Base-by-base conservation (phyloP, 2,888 invertebrate species). In the Tolmerus cingulatus region DNA sequence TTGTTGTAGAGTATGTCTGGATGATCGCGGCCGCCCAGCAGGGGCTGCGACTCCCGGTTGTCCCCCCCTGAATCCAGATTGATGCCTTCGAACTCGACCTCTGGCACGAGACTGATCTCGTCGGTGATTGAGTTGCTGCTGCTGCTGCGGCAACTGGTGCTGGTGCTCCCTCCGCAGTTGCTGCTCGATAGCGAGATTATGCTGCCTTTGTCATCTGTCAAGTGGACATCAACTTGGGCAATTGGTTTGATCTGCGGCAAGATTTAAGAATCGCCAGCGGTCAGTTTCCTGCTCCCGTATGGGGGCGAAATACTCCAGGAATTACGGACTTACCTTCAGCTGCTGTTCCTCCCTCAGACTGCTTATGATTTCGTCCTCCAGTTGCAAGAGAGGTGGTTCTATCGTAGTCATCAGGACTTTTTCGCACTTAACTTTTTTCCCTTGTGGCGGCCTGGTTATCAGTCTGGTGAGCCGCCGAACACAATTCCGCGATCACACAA, bases 31-130 rank as follows among this genome's bases (percentile, higher is more conserved):
- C 96, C 96, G 93, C 97, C 97, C 86, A 98, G 94, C 90, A 98
- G 95, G 92, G 98, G 98, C 94, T 98, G 98, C 93, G 97, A 97
- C 95, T 98, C 98, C 91, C 97, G 95, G 93, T 96, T 97, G 89
- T 95, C 95, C 89, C 96, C 96, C 92, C 96, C 95, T 86, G 96
- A 96, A 95, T 97, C 97, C 95, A 96, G 95, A 94, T 95, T 95
- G 92, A 92, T 90, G 93, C 95, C 94, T 93, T 96, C 96, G 93
- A 97, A 97, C 89, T 95, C 95, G 90, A 97, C 95, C 93, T 97
- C 97, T 90, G 97, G 97, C 90, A 97, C 95, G 92, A 96, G 93
- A 92, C 95, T 95, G 92, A 96, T 95, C 93, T 96, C 96, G 92
- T 96, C 92, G n/a, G 79, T 43, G 40, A 74, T 86, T 89, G 86